Conservation (phyloP, 2,113 vertebrate species). For the Salvelinus sp. region DNA sequence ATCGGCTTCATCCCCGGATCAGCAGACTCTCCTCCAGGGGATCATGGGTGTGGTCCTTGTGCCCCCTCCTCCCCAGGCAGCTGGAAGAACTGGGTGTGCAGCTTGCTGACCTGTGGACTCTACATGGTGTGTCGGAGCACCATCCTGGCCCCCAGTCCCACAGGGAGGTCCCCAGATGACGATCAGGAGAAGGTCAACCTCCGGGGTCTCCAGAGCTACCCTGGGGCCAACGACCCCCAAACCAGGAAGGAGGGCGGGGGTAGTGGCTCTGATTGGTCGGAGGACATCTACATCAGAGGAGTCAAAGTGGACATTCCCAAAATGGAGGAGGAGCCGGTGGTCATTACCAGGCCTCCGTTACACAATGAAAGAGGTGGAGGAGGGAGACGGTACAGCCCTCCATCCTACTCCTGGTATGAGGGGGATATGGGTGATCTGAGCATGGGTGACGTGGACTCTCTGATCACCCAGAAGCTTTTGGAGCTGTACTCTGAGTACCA, state of each 20-base stretch:
- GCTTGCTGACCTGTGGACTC: constrained; percentile 80
- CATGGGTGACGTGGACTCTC: constrained; percentile 84
- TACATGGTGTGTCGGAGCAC: constrained; percentile 75
- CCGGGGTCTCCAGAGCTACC: constrained; percentile 49
- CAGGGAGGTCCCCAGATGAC: constrained; percentile 65
- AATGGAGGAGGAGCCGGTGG: constrained; percentile 71
- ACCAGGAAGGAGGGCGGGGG: constrained; percentile 36
- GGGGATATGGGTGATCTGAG: constrained; percentile 76
- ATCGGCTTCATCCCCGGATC: constrained; percentile 82
- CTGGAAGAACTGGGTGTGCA: constrained; percentile 64
- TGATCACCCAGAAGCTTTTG: constrained; percentile 91
- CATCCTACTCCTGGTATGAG: constrained; percentile 62
- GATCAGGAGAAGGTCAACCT: constrained; percentile 50
- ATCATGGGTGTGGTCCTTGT: constrained; percentile 72
- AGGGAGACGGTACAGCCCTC: constrained; percentile 50
- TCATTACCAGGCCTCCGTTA: constrained; percentile 45
- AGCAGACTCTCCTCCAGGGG: constrained; percentile 57
- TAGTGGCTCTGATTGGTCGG: constrained; percentile 79
- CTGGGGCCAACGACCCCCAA: constrained; percentile 22
- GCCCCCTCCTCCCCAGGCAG: constrained; percentile 69
- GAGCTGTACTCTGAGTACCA: constrained; percentile 96
- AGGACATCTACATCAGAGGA: constrained; percentile 78
- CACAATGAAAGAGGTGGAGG: background rate
- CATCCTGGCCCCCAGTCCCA: constrained; percentile 38
- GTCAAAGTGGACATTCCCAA: constrained; percentile 58